Percentiles rank a stretch among this genome's conserved stretches.
Evolutionary conservation across 2,113 vertebrate genomes (phyloP).

Genomic region (Pseudois nayaur): DNA sequence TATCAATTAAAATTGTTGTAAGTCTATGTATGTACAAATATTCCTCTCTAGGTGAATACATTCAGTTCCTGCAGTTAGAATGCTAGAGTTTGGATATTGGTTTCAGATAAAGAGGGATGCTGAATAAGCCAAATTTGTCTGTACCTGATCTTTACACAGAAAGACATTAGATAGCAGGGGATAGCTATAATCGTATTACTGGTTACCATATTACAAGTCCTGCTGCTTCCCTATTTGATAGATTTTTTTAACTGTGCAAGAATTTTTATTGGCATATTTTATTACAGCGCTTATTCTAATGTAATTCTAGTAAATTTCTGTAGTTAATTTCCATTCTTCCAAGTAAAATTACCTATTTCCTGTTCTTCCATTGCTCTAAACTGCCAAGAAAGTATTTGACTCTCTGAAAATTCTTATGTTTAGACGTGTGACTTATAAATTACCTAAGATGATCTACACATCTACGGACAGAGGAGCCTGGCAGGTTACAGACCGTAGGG

Average conservation of each 20-base stretch:
- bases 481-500: not conserved
- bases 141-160: not conserved
- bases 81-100: not conserved
- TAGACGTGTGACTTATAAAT: not conserved
- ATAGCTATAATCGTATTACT: not conserved
- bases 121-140: not conserved
- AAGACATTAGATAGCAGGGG: not conserved
- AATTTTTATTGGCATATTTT: not conserved
- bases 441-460: not conserved
- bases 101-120: not conserved
- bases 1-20: not conserved
- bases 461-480: not conserved
- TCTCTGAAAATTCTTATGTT: not conserved
- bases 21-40: not conserved
- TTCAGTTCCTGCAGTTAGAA: not conserved
- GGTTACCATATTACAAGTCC: not conserved
- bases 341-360: not conserved
- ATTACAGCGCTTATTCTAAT: not conserved
- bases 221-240: not conserved
- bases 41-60: not conserved
- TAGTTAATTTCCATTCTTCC: not conserved
- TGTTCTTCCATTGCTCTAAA: conserved; percentile 4
- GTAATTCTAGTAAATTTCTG: not conserved
- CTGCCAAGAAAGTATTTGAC: not conserved
- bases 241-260: not conserved